A percentile compares a stretch with the other conserved stretches of the same genome.
phyloP scores from a whole-genome alignment of 2,113 vertebrate species.

The Chrysemys picta region DNA sequence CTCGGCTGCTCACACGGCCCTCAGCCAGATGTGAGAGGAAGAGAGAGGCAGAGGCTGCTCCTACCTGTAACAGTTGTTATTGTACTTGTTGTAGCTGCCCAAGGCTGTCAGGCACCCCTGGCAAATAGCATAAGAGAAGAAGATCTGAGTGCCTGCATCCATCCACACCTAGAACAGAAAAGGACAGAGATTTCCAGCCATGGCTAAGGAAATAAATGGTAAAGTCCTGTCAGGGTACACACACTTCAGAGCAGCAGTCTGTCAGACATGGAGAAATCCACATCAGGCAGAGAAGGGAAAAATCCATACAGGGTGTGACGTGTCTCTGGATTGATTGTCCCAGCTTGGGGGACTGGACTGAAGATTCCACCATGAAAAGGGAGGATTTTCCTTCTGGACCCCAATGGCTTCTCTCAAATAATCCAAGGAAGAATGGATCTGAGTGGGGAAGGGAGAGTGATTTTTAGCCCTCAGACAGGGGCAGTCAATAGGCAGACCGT shows the following conservation, averaged over 20 bases:
- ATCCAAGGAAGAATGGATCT: not conserved
- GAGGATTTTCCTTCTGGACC: not conserved
- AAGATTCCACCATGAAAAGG: not conserved
- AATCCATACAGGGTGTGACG: not conserved
- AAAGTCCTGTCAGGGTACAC: not conserved
- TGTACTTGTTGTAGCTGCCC: constrained; percentile 95
- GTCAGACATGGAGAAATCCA: not conserved
- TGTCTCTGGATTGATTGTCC: not conserved
- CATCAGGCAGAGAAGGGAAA: not conserved
- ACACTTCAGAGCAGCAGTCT: not conserved
- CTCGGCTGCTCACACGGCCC: not conserved
- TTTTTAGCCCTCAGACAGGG: too few species aligned
- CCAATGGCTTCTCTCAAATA: not conserved
- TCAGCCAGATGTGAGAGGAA: not conserved
- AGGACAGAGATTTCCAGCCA: constrained; percentile 5
- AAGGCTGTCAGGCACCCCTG: constrained; percentile 90
- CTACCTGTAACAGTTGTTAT: constrained; percentile 94
- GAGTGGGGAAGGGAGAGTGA: not conserved
- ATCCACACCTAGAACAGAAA: constrained; percentile 85
- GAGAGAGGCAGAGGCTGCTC: not conserved
- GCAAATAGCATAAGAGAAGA: constrained; percentile 90
- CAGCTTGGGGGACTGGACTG: not conserved
- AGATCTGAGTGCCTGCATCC: constrained; percentile 90
- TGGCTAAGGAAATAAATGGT: not conserved
- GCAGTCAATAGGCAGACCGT: too few species aligned